Percentiles rank a stretch among this genome's conserved stretches.
These are phyloP conservation scores for Eclectus roratus DNA, from an alignment of 2,113 vertebrate genomes.

Conservation along the genomic window DNA sequence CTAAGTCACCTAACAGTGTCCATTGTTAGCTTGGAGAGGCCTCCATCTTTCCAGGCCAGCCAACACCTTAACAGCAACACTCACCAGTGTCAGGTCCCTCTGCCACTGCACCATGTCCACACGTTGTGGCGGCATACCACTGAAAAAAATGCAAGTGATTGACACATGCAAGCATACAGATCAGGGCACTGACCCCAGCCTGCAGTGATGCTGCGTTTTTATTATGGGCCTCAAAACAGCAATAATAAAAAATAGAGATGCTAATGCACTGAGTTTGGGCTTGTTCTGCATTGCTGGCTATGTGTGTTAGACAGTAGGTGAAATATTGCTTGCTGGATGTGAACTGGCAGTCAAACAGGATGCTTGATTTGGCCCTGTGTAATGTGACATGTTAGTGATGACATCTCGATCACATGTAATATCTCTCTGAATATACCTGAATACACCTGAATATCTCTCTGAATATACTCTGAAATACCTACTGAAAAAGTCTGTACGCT, in stretches of 20 bases:
- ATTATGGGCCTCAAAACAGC: not conserved
- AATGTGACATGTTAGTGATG: not conserved
- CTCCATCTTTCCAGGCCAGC: not conserved
- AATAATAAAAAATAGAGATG: not conserved
- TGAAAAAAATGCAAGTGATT: not conserved
- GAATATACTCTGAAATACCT: not conserved
- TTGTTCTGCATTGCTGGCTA: not conserved
- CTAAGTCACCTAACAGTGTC: not conserved
- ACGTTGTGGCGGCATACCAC: not conserved
- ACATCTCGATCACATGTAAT: not conserved
- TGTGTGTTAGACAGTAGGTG: not conserved
- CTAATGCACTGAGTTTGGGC: not conserved
- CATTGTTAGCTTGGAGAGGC: not conserved
- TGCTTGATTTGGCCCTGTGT: not conserved
- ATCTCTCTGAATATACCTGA: not conserved
- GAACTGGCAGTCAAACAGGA: not conserved
- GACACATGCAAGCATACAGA: accelerated
- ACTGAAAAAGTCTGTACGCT: not conserved
- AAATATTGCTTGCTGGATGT: not conserved
- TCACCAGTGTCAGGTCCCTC: not conserved
- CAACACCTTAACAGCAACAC: accelerated
- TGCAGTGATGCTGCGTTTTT: not conserved
- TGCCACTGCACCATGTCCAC: not conserved
- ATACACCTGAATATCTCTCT: too few species aligned
- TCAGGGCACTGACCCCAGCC: not conserved